Evolutionary conservation across 2,888 invertebrate genomes (phyloP).

Genomic region (Plebejus melissa): DNA sequence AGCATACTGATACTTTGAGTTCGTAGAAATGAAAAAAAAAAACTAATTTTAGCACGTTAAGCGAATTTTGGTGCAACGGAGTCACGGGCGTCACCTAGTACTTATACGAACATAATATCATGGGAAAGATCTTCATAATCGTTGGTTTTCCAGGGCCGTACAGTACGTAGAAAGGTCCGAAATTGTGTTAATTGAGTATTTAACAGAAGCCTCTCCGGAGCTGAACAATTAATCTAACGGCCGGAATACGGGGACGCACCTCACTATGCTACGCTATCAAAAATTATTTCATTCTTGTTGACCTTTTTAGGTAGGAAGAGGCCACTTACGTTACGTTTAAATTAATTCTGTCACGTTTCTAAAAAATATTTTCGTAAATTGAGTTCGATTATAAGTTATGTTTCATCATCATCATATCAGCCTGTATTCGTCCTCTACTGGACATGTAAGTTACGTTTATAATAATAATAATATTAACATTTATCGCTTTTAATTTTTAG

Average conservation of each 20-base stretch:
- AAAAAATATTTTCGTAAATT: too few relatives aligned
- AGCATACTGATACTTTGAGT: too few relatives aligned
- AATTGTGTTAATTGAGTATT: slow-evolving; percentile 1
- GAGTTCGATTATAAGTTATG: too few relatives aligned
- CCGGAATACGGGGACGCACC: background rate
- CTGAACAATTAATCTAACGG: background rate
- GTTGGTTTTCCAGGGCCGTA: background rate
- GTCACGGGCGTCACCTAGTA: too few relatives aligned
- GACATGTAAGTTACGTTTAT: too few relatives aligned
- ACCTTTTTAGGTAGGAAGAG: background rate
- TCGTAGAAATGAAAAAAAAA: too few relatives aligned
- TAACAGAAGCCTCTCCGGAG: background rate
- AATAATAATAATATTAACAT: too few relatives aligned
- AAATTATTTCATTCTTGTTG: background rate
- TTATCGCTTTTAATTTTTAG: too few relatives aligned
- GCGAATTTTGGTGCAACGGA: too few relatives aligned
- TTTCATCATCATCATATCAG: too few relatives aligned
- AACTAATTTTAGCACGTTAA: too few relatives aligned
- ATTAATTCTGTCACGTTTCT: background rate
- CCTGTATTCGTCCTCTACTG: too few relatives aligned
- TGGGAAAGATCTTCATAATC: background rate
- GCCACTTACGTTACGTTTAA: background rate
- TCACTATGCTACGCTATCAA: background rate
- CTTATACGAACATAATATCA: background rate
- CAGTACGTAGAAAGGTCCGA: background rate